Percentiles rank a stretch among this genome's conserved stretches.
phyloP scores from a whole-genome alignment of 2,113 vertebrate species.

The Cichladusa arquata region DNA sequence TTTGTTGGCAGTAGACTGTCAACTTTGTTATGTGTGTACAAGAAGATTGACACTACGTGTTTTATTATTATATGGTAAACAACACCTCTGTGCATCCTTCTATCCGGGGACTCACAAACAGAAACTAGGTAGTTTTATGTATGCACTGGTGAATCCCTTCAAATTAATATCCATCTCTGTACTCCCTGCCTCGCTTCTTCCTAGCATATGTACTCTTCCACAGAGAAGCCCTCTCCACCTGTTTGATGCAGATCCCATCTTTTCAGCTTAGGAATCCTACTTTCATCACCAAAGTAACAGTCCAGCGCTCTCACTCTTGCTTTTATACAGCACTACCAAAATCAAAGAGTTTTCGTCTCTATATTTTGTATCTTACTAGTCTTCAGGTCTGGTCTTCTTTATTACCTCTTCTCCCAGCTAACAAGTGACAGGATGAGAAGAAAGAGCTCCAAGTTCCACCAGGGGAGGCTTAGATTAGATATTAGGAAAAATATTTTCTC shows the following conservation, averaged over 20 bases:
- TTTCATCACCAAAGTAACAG: neutral
- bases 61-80: neutral
- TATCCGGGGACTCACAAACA: neutral
- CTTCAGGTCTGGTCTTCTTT: neutral
- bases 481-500: neutral
- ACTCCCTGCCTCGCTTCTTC: neutral
- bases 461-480: neutral
- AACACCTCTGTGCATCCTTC: neutral
- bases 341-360: neutral
- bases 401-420: neutral
- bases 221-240: neutral
- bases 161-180: neutral
- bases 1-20: neutral
- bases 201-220: neutral
- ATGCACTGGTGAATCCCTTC: neutral
- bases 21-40: accelerated
- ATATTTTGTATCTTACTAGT: neutral
- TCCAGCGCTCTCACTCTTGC: neutral
- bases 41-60: neutral
- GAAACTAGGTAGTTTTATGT: neutral
- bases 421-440: neutral
- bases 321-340: neutral
- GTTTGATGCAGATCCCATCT: neutral
- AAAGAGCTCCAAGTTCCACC: neutral
- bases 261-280: neutral